Percentiles rank a stretch among this genome's conserved stretches.
These are phyloP conservation scores for Todiramphus chloris DNA, from an alignment of 2,113 vertebrate genomes.

Conservation along the genomic window DNA sequence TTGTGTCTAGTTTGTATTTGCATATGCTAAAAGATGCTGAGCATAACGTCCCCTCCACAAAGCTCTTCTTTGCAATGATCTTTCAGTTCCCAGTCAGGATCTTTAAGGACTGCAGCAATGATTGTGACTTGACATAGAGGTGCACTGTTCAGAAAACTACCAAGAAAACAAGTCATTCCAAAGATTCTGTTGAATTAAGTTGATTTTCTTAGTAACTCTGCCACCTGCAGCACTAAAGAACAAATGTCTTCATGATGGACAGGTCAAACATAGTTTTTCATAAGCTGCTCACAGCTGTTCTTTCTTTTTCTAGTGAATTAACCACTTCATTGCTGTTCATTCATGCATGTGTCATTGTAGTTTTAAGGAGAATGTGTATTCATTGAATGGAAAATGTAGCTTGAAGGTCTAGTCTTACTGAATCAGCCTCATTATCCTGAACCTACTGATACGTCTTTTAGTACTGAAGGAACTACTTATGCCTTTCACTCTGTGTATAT, in stretches of 20 bases:
- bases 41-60: conserved; percentile 6
- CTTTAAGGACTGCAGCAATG: neutral
- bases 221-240: conserved; percentile 59
- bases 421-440: conserved; percentile 53
- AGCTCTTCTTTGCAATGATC: neutral
- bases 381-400: conserved; percentile 51
- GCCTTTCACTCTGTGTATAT: conserved; percentile 8
- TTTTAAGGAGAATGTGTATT: conserved; percentile 49
- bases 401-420: conserved; percentile 44
- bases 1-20: conserved; percentile 18
- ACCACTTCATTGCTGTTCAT: conserved; percentile 60
- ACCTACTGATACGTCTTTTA: conserved; percentile 18
- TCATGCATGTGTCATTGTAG: conserved; percentile 54
- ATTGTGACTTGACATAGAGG: conserved; percentile 33
- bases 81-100: conserved; percentile 16
- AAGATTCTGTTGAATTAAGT: conserved; percentile 38
- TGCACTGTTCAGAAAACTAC: conserved; percentile 39
- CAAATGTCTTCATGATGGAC: conserved; percentile 57
- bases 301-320: conserved; percentile 56
- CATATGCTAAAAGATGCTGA: conserved; percentile 20
- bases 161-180: conserved; percentile 20
- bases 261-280: conserved; percentile 57
- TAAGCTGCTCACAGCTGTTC: conserved; percentile 60
- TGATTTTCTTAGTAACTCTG: conserved; percentile 56
- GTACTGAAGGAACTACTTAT: conserved; percentile 8